Evolutionary conservation across 2,113 vertebrate species (phyloP), one percentile per base, ranked within the genome.

Genomic region (Ardeotis arabs): DNA sequence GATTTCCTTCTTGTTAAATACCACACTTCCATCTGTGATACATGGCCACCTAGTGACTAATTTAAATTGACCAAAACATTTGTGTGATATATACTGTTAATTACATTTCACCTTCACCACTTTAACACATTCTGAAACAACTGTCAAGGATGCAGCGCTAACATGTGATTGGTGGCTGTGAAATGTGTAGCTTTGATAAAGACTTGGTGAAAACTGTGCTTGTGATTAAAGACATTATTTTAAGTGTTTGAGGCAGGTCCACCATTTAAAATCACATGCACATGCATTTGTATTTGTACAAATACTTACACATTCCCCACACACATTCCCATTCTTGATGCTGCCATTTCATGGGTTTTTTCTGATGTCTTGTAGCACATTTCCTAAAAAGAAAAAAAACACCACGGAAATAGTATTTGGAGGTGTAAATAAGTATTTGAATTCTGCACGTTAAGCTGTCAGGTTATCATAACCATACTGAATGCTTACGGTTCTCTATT

Each of bases 21-120:
- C 37, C 72, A 92, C 60, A n/a, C 16, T 95, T 93, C 74, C 56
- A 86, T 94, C 77, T 96, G 93, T 80, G 73, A 94, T 94, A 84
- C 93, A 95, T 33, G 84, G 44, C 69, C 86, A 96, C 82, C 70
- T 75, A 96, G 68, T 90, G 93, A 93, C 75, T 97, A 96, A 97
- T 79, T 97, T 87, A 95, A 94, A 97, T 95, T 95, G 68, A 89
- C 70, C 9, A 37, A 94, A 97, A 94, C 44, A 80, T 78, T 97
- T 87, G 90, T 82, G 84, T 72, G 70, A 95, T 96, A 62, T 49
- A 77, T 41, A 82, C 69, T 79, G 64, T 70, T 96, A 97, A 97
- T 95, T 97, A 91, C 73, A 33, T 44, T 89, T 96, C 76, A 90
- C 67, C 73, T 95, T 94, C 84, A 89, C n/a, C 39, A 82, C 53